Conservation (phyloP, 2,797 vertebrate genomes). For the Fistularia tabacaria region DNA sequence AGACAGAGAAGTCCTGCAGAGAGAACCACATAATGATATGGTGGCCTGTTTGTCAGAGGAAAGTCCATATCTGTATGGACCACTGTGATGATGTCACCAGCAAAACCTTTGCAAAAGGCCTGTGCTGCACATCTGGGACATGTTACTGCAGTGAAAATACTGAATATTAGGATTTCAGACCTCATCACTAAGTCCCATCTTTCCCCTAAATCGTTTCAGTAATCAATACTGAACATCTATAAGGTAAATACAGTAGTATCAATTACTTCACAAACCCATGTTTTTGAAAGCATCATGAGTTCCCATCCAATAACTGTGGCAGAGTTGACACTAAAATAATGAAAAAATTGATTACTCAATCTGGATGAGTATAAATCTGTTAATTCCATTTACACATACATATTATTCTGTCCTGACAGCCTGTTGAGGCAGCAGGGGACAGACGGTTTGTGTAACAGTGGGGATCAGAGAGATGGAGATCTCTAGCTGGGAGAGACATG, state of each 20-base stretch:
- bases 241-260: slow-evolving; percentile 15
- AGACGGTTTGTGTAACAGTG: slow-evolving; percentile 23
- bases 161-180: slow-evolving; percentile 50
- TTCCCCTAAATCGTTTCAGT: slow-evolving; percentile 16
- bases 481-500: slow-evolving; percentile 66
- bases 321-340: too few relatives aligned
- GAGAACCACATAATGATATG: slow-evolving; percentile 68
- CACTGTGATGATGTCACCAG: slow-evolving; percentile 57
- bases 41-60: slow-evolving; percentile 47
- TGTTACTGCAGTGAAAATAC: slow-evolving; percentile 44
- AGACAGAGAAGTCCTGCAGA: slow-evolving; percentile 45
- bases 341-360: too few relatives aligned
- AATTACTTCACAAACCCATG: slow-evolving; percentile 19
- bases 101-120: slow-evolving; percentile 34
- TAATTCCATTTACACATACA: slow-evolving; percentile 8
- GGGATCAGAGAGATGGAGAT: slow-evolving; percentile 52
- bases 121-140: slow-evolving; percentile 60
- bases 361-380: background rate
- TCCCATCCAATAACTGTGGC: background rate
- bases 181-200: slow-evolving; percentile 32
- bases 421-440: slow-evolving; percentile 29
- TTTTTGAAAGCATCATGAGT: slow-evolving; percentile 6
- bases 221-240: slow-evolving; percentile 9
- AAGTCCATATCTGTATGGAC: slow-evolving; percentile 60
- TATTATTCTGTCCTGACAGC: slow-evolving; percentile 6